A percentile compares a stretch with the other conserved stretches of the same genome.
These are phyloP conservation scores for Parapsyche elsis DNA, from an alignment of 1,140 invertebrate genomes.

Conservation along the genomic window DNA sequence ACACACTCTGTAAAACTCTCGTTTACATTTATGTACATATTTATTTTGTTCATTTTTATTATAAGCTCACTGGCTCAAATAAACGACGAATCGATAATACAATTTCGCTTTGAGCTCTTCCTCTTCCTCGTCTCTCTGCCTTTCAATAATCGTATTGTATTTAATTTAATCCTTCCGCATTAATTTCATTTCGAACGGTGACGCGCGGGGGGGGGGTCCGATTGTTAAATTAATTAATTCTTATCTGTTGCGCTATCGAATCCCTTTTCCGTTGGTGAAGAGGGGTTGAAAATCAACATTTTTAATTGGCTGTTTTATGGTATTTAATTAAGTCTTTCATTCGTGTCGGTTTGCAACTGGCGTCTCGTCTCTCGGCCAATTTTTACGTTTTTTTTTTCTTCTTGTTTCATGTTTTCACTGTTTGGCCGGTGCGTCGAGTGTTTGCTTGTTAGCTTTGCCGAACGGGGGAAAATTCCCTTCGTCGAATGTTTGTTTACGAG, in stretches of 20 bases:
- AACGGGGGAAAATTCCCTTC: conserved; percentile 15
- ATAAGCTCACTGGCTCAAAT: neutral
- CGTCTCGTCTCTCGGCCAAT: neutral
- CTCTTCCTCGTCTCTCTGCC: too few species aligned
- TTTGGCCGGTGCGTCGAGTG: neutral
- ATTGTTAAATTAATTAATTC: conserved; percentile 44
- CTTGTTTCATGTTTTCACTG: conserved; percentile 35
- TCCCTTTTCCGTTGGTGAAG: neutral
- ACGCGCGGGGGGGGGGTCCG: neutral
- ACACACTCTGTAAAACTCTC: too few species aligned
- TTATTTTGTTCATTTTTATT: too few species aligned
- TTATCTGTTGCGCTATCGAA: conserved; percentile 36
- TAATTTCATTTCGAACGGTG: conserved; percentile 20
- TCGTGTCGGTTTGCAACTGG: neutral
- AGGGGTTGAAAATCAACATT: conserved; percentile 32
- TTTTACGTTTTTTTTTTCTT: neutral
- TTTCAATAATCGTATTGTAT: conserved; percentile 29
- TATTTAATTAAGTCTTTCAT: conserved; percentile 38
- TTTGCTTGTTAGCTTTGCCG: conserved; percentile 39
- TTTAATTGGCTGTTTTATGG: conserved; percentile 44
- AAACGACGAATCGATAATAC: neutral
- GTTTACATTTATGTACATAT: too few species aligned
- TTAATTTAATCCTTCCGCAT: conserved; percentile 32
- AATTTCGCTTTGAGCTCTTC: neutral
- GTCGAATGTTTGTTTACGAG: conserved; percentile 35